Evolutionary conservation across 2,113 vertebrate species (phyloP), one percentile per base, ranked within the genome.

Genomic region (Chionomys nivalis): DNA sequence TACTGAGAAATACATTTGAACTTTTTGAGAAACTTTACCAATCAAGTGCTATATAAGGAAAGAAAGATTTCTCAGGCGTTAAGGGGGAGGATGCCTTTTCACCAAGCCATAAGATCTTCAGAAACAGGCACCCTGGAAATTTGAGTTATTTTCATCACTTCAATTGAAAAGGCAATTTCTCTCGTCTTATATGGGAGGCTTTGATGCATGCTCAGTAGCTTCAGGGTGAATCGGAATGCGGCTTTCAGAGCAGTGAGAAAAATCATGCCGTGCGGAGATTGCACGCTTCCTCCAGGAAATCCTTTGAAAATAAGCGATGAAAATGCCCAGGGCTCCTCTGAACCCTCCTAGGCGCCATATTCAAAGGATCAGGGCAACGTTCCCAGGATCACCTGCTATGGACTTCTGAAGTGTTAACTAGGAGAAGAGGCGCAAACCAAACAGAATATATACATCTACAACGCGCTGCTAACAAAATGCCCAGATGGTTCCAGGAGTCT

Each of bases 121-220:
- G 81, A 88, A 94, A 96, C 63, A 90, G 24, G 44, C 55, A 89
- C 61, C 65, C 65, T 92, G 86, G 82, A 94, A 95, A 93, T 93
- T 47, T 77, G 87, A 92, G 93, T 92, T 95, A 93, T 94, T 97
- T 95, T 97, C 88, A 96, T 87, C 73, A 47, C 66, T 95, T 97
- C 86, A 89, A 70, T 94, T 97, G 96, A 87, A 97, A 97, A 96
- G 70, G 19, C 42, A 61, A 33, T 65, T 95, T 97, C 91, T 97
- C 68, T 86, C 26, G 81, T 65, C n/a, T 93, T 79, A 93, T 36
- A 55, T 72, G 19, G 75, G 87, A 73, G 94, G 93, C 91, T 97
- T 92, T 97, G 93, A 96, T 95, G 87, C n/a, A 72, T 52, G 79
- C 61, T 91, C 70, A 10, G 78, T 89, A 89, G 70, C 93, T 97